These are phyloP conservation scores for Enteromius fasciolatus DNA, from an alignment of 2,797 vertebrate genomes.

Conservation along the genomic window DNA sequence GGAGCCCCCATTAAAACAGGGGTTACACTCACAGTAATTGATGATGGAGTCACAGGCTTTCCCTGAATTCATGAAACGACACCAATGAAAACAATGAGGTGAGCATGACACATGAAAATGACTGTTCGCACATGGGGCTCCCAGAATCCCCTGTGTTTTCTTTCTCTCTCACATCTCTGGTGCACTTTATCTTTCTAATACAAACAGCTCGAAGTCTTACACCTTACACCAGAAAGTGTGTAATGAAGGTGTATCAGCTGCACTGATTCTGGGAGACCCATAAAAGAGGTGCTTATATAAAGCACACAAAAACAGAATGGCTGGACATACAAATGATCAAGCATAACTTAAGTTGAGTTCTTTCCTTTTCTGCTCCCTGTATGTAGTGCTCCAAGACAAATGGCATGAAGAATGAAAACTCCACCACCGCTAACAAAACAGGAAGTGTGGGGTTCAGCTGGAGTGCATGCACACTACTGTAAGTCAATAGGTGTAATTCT, in stretches of 20 bases:
- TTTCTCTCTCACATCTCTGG: constrained; percentile 55
- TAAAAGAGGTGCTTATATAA: constrained; percentile 25
- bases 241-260: constrained; percentile 36
- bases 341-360: constrained; percentile 17
- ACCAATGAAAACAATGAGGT: constrained; percentile 81
- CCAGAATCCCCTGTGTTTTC: constrained; percentile 30
- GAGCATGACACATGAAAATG: constrained; percentile 57
- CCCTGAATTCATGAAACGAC: constrained; percentile 85
- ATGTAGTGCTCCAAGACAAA: constrained; percentile 67
- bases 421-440: constrained; percentile 77
- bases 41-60: constrained; percentile 93
- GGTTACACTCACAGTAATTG: constrained; percentile 98
- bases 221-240: constrained; percentile 56
- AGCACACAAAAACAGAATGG: constrained; percentile 48
- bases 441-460: constrained; percentile 81
- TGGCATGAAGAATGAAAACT: constrained; percentile 75
- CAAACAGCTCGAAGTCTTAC: constrained; percentile 58
- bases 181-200: constrained; percentile 62
- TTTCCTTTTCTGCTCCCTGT: constrained; percentile 59
- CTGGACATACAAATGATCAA: constrained; percentile 47
- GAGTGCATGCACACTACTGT: constrained; percentile 84
- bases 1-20: constrained; percentile 97
- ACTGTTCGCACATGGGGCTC: constrained; percentile 45
- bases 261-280: constrained; percentile 40
- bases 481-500: constrained; percentile 81